Conservation (phyloP, 2,888 invertebrate species). For the Protonemura montana region DNA sequence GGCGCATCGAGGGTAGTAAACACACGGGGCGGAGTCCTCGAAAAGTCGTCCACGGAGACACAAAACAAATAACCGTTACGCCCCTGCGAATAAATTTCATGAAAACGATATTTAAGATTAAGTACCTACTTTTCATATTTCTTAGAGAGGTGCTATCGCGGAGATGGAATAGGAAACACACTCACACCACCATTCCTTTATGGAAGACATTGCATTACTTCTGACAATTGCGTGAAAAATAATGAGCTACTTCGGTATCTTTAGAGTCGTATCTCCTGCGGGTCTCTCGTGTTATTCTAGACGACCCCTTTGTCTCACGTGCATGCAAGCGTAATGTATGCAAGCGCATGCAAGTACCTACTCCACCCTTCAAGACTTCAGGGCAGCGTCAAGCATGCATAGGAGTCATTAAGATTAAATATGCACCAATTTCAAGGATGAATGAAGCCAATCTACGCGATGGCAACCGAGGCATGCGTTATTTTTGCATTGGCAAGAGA, state of each 20-base stretch:
- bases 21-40: neutral
- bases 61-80: neutral
- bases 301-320: neutral
- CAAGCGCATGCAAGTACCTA: neutral
- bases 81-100: neutral
- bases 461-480: neutral
- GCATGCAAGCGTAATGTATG: conserved; percentile 7
- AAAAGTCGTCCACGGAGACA: neutral
- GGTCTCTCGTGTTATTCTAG: neutral
- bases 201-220: neutral
- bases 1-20: neutral
- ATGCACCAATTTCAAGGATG: neutral
- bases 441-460: neutral
- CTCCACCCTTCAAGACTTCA: neutral
- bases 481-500: neutral
- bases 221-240: neutral
- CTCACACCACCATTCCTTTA: neutral
- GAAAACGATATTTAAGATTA: neutral
- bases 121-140: neutral
- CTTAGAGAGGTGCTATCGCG: neutral
- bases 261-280: neutral
- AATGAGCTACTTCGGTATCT: neutral
- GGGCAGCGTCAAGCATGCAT: neutral
- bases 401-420: neutral
- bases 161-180: neutral